Percentiles rank a stretch among this genome's conserved stretches.
Evolutionary conservation across 1,140 invertebrate species (phyloP).

Genomic region (Lutraria rhynchaena): DNA sequence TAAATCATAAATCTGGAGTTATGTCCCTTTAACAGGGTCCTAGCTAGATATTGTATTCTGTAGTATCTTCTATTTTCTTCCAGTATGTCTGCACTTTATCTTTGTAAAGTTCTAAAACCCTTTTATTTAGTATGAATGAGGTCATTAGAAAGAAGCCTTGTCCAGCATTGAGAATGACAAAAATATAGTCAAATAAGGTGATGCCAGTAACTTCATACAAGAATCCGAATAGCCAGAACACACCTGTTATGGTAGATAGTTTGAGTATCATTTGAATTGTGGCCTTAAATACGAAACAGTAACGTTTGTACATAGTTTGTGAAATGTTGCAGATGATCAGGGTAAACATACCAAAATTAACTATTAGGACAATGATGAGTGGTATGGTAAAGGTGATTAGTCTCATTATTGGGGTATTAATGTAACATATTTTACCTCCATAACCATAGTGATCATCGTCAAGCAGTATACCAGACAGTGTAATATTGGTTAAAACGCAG

Average conservation of each 20-base stretch:
- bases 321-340: background rate
- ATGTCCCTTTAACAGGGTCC: too few relatives aligned
- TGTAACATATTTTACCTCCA: constrained; percentile 3
- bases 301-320: background rate
- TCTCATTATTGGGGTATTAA: background rate
- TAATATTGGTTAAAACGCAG: constrained; percentile 7
- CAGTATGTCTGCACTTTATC: background rate
- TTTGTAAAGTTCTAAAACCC: constrained; percentile 3
- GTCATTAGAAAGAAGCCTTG: constrained; percentile 24
- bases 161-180: constrained; percentile 21
- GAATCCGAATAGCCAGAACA: constrained; percentile 33
- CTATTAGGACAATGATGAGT: background rate
- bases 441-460: constrained; percentile 6
- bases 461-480: background rate
- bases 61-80: background rate
- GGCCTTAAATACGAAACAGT: background rate
- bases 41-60: too few relatives aligned
- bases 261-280: background rate
- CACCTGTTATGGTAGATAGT: constrained; percentile 14
- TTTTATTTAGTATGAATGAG: constrained; percentile 18
- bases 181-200: constrained; percentile 21
- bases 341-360: constrained; percentile 8
- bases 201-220: constrained; percentile 3
- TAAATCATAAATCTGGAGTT: too few relatives aligned
- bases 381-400: constrained; percentile 6